These are phyloP conservation scores for Piprites chloris DNA, from an alignment of 2,113 vertebrate genomes.

Conservation along the genomic window DNA sequence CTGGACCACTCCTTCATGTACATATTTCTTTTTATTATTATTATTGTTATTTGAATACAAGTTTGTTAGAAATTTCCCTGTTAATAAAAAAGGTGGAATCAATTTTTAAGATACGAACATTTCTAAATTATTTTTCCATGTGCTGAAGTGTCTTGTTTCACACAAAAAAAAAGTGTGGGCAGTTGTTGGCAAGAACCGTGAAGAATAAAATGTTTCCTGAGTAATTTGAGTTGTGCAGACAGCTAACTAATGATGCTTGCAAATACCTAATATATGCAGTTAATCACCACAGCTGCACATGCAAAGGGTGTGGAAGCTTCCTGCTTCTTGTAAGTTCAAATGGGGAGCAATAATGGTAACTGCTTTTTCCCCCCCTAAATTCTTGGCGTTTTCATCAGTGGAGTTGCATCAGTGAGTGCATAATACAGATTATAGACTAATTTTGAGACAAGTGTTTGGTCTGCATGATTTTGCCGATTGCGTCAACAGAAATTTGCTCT, in stretches of 20 bases:
- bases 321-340: neutral
- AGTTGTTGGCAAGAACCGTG: neutral
- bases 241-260: neutral
- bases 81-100: constrained; percentile 11
- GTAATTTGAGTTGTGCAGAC: neutral
- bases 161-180: neutral
- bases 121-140: neutral
- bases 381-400: neutral
- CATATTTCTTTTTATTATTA: neutral
- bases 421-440: neutral
- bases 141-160: neutral
- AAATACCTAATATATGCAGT: neutral
- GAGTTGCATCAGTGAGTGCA: neutral
- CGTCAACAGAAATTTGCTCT: neutral
- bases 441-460: neutral
- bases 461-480: neutral
- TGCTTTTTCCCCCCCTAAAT: neutral
- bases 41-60: neutral
- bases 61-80: neutral
- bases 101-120: neutral
- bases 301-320: neutral
- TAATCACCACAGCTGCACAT: neutral
- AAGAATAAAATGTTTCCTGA: neutral
- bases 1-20: neutral
- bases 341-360: neutral